Conservation (phyloP, 2,888 invertebrate genomes). For the Chrysodeixis includens region DNA sequence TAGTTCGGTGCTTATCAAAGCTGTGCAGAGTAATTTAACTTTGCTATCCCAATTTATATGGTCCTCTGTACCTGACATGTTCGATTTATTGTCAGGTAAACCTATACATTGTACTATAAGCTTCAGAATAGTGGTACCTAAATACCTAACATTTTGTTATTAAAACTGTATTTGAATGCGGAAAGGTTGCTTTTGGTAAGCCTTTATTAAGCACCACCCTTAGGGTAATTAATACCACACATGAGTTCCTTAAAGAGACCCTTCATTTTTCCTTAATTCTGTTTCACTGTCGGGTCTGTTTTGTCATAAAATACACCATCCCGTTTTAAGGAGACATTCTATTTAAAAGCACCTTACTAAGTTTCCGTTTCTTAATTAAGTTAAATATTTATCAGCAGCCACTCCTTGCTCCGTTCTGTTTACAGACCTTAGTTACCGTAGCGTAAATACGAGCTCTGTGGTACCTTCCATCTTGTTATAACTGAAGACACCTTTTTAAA, state of each 20-base stretch:
- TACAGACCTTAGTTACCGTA: too few relatives aligned
- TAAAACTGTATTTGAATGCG: too few relatives aligned
- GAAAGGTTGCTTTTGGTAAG: too few relatives aligned
- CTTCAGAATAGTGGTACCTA: background rate
- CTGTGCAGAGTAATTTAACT: slow-evolving; percentile 65
- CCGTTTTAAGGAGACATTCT: slow-evolving; percentile 17
- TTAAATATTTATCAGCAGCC: slow-evolving; percentile 17
- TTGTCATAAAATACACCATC: slow-evolving; percentile 13
- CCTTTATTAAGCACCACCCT: too few relatives aligned
- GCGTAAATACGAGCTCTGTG: too few relatives aligned
- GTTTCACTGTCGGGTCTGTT: slow-evolving; percentile 8
- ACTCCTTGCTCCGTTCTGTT: background rate
- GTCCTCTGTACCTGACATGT: slow-evolving; percentile 54
- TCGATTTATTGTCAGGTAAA: slow-evolving; percentile 44
- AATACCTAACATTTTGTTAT: too few relatives aligned
- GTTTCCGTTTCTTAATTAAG: slow-evolving; percentile 26
- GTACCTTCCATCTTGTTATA: background rate
- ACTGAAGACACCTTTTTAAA: background rate
- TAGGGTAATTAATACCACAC: too few relatives aligned
- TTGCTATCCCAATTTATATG: slow-evolving; percentile 60
- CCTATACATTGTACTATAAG: background rate
- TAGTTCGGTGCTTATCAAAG: slow-evolving; percentile 38
- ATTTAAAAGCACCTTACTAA: slow-evolving; percentile 17
- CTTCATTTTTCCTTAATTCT: too few relatives aligned
- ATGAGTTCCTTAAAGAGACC: too few relatives aligned